Evolutionary conservation across 1,140 invertebrate genomes (phyloP).

Genomic region (Lepidurus apus): DNA sequence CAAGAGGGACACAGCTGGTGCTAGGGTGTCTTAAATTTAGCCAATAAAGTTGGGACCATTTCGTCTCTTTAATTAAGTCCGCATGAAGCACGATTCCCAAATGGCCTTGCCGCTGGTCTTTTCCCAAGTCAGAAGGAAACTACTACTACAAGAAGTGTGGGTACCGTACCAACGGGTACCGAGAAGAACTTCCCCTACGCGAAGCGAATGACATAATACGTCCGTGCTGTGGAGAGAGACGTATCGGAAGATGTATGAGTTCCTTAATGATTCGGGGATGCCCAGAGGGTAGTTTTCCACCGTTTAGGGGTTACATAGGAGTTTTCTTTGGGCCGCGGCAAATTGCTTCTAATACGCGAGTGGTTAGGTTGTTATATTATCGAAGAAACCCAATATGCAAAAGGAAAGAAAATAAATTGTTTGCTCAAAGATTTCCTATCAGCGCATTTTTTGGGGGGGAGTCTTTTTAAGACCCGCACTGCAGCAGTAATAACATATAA

Average conservation of each 20-base stretch:
- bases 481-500: slow-evolving; percentile 16
- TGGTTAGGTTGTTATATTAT: too few relatives aligned
- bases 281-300: neutral
- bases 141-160: neutral
- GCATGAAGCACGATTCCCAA: neutral
- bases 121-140: neutral
- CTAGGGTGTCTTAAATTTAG: too few relatives aligned
- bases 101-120: neutral
- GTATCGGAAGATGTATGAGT: neutral
- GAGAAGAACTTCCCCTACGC: neutral
- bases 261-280: neutral
- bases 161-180: neutral
- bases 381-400: neutral
- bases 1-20: too few relatives aligned
- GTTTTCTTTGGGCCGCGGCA: too few relatives aligned
- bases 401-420: neutral
- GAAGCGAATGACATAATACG: neutral
- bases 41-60: too few relatives aligned
- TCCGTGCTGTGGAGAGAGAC: neutral
- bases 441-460: neutral
- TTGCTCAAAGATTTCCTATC: neutral
- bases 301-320: neutral
- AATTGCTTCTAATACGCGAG: too few relatives aligned
- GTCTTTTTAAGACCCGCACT: neutral
- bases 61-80: neutral